A percentile compares a stretch with the other conserved stretches of the same genome.
phyloP scores from a whole-genome alignment of 2,797 vertebrate genomes.

The Acanthiza pusilla region DNA sequence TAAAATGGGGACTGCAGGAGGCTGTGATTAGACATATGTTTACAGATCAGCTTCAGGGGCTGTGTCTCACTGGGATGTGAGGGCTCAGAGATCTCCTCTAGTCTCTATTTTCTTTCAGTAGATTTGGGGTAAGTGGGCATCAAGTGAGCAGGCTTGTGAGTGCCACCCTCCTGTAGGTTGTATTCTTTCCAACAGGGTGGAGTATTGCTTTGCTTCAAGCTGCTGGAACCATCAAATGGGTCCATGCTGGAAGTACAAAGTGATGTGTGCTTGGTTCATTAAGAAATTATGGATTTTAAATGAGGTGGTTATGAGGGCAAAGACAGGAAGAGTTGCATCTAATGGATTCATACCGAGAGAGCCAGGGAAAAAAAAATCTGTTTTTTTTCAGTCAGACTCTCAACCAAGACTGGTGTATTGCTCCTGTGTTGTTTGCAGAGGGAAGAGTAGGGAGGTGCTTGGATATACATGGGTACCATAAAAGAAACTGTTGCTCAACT shows the following conservation, averaged over 20 bases:
- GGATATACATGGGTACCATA: neutral
- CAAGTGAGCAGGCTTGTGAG: neutral
- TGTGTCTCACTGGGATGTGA: neutral
- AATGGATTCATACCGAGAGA: neutral
- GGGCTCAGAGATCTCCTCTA: neutral
- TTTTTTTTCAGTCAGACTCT: neutral
- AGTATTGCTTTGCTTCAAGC: neutral
- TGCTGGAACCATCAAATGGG: neutral
- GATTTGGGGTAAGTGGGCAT: neutral
- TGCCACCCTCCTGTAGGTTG: neutral
- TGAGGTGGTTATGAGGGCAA: neutral
- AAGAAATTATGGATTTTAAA: constrained; percentile 21
- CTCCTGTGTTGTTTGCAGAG: neutral
- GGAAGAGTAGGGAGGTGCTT: neutral
- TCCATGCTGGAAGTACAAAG: neutral
- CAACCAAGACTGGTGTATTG: neutral
- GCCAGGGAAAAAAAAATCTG: neutral
- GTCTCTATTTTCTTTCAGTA: neutral
- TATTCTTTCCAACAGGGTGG: neutral
- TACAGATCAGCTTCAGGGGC: neutral
- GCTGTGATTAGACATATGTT: neutral
- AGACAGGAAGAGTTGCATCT: neutral
- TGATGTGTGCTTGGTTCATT: neutral
- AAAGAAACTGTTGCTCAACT: neutral
- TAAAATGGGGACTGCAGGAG: neutral